These are phyloP conservation scores for Passer domesticus DNA, from an alignment of 2,113 vertebrate species.

Conservation along the genomic window DNA sequence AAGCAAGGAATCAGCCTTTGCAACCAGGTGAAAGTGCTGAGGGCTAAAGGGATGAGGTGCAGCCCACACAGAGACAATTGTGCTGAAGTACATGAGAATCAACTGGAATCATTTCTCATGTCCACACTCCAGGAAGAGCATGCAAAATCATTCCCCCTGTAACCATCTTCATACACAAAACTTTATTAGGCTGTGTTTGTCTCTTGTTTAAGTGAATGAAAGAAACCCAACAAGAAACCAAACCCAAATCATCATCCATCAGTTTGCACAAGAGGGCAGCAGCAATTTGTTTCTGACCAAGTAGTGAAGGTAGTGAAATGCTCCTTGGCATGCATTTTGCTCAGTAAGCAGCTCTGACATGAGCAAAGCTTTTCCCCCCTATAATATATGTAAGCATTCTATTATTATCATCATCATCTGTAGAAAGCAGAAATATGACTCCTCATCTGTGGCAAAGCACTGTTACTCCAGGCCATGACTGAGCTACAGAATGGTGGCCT, in stretches of 20 bases:
- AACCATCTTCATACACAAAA: not conserved
- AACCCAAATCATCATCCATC: not conserved
- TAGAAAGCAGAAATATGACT: not conserved
- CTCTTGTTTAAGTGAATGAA: not conserved
- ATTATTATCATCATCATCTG: too few species aligned
- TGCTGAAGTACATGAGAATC: not conserved
- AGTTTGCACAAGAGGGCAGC: not conserved
- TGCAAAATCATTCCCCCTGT: not conserved
- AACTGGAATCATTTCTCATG: not conserved
- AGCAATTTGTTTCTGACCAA: not conserved
- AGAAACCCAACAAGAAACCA: accelerated
- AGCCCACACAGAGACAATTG: accelerated
- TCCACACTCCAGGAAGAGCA: not conserved
- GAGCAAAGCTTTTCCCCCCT: not conserved
- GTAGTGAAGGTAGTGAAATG: not conserved
- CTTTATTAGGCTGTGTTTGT: not conserved
- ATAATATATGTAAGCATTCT: not conserved
- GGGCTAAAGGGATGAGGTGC: accelerated
- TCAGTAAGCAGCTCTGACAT: not conserved
- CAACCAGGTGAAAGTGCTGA: not conserved
- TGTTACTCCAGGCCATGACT: accelerated
- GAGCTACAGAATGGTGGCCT: not conserved
- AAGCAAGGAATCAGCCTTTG: not conserved
- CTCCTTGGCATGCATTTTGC: not conserved
- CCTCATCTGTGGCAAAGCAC: not conserved